Evolutionary conservation across 2,888 invertebrate species (phyloP).

Genomic region (Pollenia labialis): DNA sequence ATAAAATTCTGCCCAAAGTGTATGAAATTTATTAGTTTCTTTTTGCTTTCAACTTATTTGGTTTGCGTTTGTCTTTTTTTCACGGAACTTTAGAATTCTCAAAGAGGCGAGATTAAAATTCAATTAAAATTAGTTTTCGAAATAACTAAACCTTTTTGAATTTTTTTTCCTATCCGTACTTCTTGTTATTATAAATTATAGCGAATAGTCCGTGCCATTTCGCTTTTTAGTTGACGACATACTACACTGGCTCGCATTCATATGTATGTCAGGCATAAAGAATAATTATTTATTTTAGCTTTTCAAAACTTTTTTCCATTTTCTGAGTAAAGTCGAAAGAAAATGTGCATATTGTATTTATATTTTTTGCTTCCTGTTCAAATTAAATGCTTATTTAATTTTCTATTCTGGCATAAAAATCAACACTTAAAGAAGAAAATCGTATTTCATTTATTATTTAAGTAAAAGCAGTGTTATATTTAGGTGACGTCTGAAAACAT

Average conservation of each 20-base stretch:
- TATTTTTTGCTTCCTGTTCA: slow-evolving; percentile 1
- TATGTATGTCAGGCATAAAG: neutral
- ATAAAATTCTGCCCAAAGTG: too few relatives aligned
- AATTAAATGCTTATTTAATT: slow-evolving; percentile 24
- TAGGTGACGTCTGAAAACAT: neutral
- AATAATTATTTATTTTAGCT: slow-evolving; percentile 1
- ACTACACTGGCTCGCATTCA: neutral
- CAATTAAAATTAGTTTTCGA: too few relatives aligned
- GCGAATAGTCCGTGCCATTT: too few relatives aligned
- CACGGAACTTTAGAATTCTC: too few relatives aligned
- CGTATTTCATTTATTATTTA: neutral
- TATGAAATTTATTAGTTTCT: too few relatives aligned
- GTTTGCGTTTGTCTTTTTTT: too few relatives aligned
- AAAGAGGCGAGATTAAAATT: too few relatives aligned
- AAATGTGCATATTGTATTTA: neutral
- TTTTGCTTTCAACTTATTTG: too few relatives aligned
- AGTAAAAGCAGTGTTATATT: neutral
- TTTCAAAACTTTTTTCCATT: neutral
- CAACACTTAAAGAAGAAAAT: neutral
- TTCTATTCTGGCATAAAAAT: neutral
- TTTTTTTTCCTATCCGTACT: too few relatives aligned
- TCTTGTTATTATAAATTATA: too few relatives aligned
- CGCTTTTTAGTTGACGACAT: neutral
- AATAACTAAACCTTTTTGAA: too few relatives aligned
- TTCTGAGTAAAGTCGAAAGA: neutral